Evolutionary conservation across 2,888 invertebrate genomes (phyloP).

Genomic region (Ophion ellenae): DNA sequence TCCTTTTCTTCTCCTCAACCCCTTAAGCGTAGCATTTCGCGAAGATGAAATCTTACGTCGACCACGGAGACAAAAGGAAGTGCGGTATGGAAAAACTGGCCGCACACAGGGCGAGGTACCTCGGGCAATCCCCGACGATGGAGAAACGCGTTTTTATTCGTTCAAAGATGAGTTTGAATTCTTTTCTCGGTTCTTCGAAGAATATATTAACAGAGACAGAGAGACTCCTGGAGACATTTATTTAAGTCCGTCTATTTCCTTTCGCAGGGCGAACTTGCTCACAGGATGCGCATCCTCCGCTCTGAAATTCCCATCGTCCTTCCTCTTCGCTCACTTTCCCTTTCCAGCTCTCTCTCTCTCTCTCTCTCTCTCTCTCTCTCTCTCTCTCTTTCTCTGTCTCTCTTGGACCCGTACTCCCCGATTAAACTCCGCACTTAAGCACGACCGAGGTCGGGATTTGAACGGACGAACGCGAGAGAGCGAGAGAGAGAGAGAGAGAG

Average conservation of each 20-base stretch:
- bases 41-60: constrained; percentile 41
- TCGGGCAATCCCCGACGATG: constrained; percentile 16
- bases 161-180: constrained; percentile 53
- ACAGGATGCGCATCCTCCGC: constrained; percentile 13
- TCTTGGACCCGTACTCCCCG: constrained; percentile 26
- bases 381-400: constrained; percentile 1
- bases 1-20: constrained; percentile 8
- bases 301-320: constrained; percentile 7
- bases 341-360: neutral
- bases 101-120: constrained; percentile 14
- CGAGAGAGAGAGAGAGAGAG: constrained; percentile 18
- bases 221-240: constrained; percentile 54
- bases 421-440: constrained; percentile 62
- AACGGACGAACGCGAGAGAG: neutral
- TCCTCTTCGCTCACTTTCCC: neutral
- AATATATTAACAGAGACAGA: constrained; percentile 48
- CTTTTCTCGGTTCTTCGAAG: constrained; percentile 43
- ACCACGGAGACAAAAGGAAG: constrained; percentile 18
- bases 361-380: constrained; percentile 3
- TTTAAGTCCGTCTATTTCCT: constrained; percentile 63
- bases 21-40: constrained; percentile 14
- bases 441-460: constrained; percentile 56
- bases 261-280: constrained; percentile 49
- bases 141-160: constrained; percentile 44
- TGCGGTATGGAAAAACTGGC: neutral